A percentile compares a stretch with the other conserved stretches of the same genome.
phyloP scores from a whole-genome alignment of 2,888 invertebrate species.

The Aplocera efformata region DNA sequence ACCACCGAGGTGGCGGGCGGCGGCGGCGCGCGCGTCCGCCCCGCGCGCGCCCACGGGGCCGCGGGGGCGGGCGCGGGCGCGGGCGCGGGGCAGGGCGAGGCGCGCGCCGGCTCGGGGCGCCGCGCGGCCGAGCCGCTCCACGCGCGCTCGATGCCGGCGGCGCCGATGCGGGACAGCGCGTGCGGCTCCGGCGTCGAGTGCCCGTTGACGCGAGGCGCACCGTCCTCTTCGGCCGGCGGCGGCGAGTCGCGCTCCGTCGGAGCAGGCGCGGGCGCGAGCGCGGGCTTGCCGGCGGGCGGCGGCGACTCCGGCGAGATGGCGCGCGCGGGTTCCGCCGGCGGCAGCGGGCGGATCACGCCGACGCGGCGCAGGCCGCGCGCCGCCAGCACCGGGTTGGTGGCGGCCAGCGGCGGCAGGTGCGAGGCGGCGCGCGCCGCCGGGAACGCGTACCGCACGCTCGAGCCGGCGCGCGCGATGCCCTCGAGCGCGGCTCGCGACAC shows the following conservation, averaged over 20 bases:
- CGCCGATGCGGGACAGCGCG: constrained; percentile 47
- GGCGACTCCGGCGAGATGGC: constrained; percentile 34
- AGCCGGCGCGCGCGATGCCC: constrained; percentile 84
- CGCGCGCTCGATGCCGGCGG: constrained; percentile 59
- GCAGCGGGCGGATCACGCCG: constrained; percentile 80
- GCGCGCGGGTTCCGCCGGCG: constrained; percentile 37
- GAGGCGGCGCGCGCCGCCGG: constrained; percentile 53
- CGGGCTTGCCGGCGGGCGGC: constrained; percentile 34
- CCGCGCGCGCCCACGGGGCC: constrained; percentile 28
- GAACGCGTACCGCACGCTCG: constrained; percentile 82
- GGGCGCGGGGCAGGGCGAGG: too few species aligned
- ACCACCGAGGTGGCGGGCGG: constrained; percentile 86
- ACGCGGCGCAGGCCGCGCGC: constrained; percentile 67
- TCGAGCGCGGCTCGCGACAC: constrained; percentile 83
- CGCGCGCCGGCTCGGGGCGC: constrained; percentile 19
- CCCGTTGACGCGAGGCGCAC: constrained; percentile 45
- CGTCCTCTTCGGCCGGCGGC: constrained; percentile 44
- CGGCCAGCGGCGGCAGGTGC: constrained; percentile 62
- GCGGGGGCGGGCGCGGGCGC: constrained; percentile 19
- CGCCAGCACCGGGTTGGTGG: constrained; percentile 60
- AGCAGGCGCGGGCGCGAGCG: too few species aligned
- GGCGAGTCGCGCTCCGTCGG: too few species aligned
- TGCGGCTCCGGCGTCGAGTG: constrained; percentile 60
- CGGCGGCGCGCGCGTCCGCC: constrained; percentile 36
- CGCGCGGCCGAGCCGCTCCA: constrained; percentile 53